Evolutionary conservation across 2,888 invertebrate species (phyloP).

Genomic region (Catocala sponsa): DNA sequence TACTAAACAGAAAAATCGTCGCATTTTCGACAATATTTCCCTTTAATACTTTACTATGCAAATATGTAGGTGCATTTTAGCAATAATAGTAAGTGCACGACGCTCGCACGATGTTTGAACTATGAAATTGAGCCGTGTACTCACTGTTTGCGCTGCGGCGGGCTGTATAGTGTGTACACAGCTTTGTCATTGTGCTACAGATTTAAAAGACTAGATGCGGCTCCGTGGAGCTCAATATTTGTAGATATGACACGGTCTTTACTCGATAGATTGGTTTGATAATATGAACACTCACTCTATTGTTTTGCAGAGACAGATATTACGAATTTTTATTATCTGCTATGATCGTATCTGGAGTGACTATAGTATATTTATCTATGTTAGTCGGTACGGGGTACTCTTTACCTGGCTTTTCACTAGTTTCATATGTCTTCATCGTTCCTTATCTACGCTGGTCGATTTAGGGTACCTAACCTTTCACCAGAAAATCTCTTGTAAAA

Average conservation of each 20-base stretch:
- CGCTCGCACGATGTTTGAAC: slow-evolving; percentile 47
- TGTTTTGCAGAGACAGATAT: too few relatives aligned
- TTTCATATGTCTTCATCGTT: too few relatives aligned
- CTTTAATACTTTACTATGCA: slow-evolving; percentile 12
- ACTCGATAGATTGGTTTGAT: too few relatives aligned
- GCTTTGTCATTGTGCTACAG: slow-evolving; percentile 27
- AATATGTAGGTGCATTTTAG: slow-evolving; percentile 24
- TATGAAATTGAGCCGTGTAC: slow-evolving; percentile 57
- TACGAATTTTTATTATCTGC: too few relatives aligned
- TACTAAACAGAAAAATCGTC: neutral
- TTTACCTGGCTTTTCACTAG: too few relatives aligned
- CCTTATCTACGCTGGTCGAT: too few relatives aligned
- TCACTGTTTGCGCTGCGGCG: slow-evolving; percentile 41
- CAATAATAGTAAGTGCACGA: slow-evolving; percentile 31
- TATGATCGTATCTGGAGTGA: too few relatives aligned
- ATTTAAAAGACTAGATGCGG: slow-evolving; percentile 25
- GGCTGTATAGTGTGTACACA: slow-evolving; percentile 31
- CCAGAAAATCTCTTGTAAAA: too few relatives aligned
- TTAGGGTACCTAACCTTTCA: too few relatives aligned
- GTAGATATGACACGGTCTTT: slow-evolving; percentile 5
- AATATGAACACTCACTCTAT: too few relatives aligned
- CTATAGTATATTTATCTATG: too few relatives aligned
- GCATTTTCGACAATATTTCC: slow-evolving; percentile 3
- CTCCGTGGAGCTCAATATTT: slow-evolving; percentile 11
- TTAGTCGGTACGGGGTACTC: too few relatives aligned